phyloP scores from a whole-genome alignment of 2,888 invertebrate species.

The Agonopterix subpropinquella region DNA sequence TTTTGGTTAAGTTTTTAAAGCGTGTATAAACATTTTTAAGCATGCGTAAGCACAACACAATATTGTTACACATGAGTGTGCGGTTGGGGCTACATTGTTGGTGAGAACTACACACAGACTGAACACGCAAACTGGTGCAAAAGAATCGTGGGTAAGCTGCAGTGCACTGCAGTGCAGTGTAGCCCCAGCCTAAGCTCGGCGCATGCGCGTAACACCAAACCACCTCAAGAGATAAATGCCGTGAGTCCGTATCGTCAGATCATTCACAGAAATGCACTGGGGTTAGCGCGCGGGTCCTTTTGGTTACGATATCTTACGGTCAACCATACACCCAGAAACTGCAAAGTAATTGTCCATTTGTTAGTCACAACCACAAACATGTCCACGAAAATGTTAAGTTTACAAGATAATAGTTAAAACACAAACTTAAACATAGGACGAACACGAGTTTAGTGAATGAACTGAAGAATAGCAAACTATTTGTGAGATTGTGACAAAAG shows the following conservation, averaged over 20 bases:
- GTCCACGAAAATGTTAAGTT: neutral
- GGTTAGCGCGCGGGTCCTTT: conserved; percentile 97
- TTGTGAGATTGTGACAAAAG: neutral
- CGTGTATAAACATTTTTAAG: no score
- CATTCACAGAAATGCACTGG: conserved; percentile 97
- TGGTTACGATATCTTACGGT: conserved; percentile 98
- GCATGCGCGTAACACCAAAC: conserved; percentile 52
- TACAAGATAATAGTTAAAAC: neutral
- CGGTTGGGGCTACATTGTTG: no score
- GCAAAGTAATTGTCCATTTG: conserved; percentile 62
- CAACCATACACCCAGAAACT: conserved; percentile 98
- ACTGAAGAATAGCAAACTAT: conserved; percentile 4
- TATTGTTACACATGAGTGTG: no score
- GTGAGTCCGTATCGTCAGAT: conserved; percentile 49
- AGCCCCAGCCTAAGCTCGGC: conserved; percentile 10
- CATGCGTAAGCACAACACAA: no score
- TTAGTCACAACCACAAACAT: conserved; percentile 51
- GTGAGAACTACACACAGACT: no score
- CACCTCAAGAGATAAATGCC: conserved; percentile 56
- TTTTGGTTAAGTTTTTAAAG: no score
- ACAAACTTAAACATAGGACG: neutral
- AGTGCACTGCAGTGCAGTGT: neutral
- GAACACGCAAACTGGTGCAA: no score
- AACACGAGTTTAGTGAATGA: conserved; percentile 6
- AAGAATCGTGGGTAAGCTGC: no score